Base-by-base conservation (phyloP, 2,888 invertebrate species). In the Tineola bisselliella region DNA sequence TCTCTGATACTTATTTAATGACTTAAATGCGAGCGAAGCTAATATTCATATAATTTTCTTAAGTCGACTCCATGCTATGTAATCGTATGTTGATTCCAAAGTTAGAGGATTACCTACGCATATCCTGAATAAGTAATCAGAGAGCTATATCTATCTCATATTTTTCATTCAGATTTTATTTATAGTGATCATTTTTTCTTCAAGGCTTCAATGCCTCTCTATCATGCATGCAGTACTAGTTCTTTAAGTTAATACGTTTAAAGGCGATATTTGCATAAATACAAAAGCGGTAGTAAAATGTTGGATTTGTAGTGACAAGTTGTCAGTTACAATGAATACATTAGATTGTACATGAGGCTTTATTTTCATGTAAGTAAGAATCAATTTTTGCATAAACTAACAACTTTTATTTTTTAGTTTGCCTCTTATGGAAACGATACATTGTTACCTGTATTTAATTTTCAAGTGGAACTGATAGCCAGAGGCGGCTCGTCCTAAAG, bases 161-260 rank as follows among this genome's bases (percentile, higher is more conserved):
- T 72, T 72, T 73, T 68, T 70, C 70, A 66, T 65, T 67, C 67
- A 64, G 63, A 69, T 70, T 73, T 74, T 70, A 74, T 64, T 64
- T 63, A 63, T 59, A 19, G 25, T 18, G 17, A 4, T 19, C 44
- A 44, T 59, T 43, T 59, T 59, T 59, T 59, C 59, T 30, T 56
- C 25, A n/a, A 18, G 19, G 12, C 25, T 56, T 48, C 18, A 25
- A 56, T 30, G 30, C 56, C 4, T 56, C 18, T 25, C n/a, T 56
- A 25, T 56, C 56, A 25, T 8, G 10, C 15, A 18, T 17, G n/a
- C 48, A 25, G 18, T 18, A 18, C 5, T 56, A 25, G 1, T 17
- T 8, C 19, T 18, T 56, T 19, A 25, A 2, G 25, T 5, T 8
- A 25, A 25, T 38, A 25, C 11, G 3, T 19, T 56, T 18, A 56